Evolutionary conservation across 2,888 invertebrate species (phyloP), one percentile per base, ranked within the genome.

Genomic region (Cheilosia impressa): DNA sequence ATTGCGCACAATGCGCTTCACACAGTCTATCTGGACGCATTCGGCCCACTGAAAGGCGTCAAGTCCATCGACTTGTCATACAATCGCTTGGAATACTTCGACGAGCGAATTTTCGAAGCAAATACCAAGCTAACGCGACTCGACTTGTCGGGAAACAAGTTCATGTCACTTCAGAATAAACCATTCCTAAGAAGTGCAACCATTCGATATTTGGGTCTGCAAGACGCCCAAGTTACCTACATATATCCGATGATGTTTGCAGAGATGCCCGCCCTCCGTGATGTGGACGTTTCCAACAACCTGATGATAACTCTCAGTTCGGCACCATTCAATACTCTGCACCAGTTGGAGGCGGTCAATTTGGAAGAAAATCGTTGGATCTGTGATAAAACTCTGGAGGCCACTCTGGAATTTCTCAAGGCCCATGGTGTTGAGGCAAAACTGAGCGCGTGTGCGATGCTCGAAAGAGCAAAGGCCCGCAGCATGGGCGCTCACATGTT

Each of bases 71-170:
- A 95, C 90, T 91, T 95, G 38, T 94, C 95, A 57, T 93, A 93
- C 88, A 95, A 95, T 89, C 93, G 94, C 31, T 90, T 95, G 65
- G 93, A 95, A 89, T 93, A 93, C 79, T 91, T 95, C 41, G 92
- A 92, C 82, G 90, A 91, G 53, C 88, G 91, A 57, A 87, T 95
- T 73, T 94, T 95, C 88, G 94, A 93, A 91, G 93, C 93, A 45
- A 94, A 95, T 19, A 91, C 92, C 2, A 91, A 92, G 22, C 90
- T 95, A 7, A 90, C 93, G 24, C 93, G 92, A 58, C 90, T 95
- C 1, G 95, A 95, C 89, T 90, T 95, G 72, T 94, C 94, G 53
- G 94, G 94, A 15, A 95, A 95, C 89, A 94, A 95, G 75, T 94
- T 95, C 87, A 93, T 94, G 89, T 90, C 91, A 0, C 89, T 95